Evolutionary conservation across 2,797 vertebrate species (phyloP), one percentile per base, ranked within the genome.

Genomic region (Taeniopygia guttata): DNA sequence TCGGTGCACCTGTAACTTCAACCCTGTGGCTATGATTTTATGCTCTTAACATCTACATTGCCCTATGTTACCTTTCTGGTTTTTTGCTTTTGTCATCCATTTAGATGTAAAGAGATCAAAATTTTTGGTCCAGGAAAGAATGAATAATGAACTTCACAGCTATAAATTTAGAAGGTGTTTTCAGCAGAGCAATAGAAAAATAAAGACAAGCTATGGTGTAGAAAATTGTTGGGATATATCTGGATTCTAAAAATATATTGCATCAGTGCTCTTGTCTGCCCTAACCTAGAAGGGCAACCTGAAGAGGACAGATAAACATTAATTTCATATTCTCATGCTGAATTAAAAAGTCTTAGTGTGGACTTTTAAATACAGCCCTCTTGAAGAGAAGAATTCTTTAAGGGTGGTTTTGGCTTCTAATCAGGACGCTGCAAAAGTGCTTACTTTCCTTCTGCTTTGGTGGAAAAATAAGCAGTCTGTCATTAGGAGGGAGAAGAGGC

Each of bases 251-350:
- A 87, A 96, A 89, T 82, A 63, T 1, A 6, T 81, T 72, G 13
- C 32, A 29, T 66, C 55, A 72, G 25, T 84, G 36, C 46, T 90
- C 73, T 54, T 85, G 49, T 46, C 40, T 85, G n/a, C 26, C 43
- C 43, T 89, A 58, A n/a, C 21, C 3, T 68, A n/a, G 58, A 80
- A 95, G 75, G 51, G 40, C 78, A 77, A 12, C 46, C 68, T 95
- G 90, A 84, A 34, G 58, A 66, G 73, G 43, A 38, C 25, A 89
- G 84, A 93, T 92, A 87, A 96, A 75, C 62, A 70, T 42, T 52
- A 5, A 32, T 73, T 90, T 90, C 4, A 1, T 89, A 60, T 67
- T 82, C 42, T 72, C 6, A 8, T 52, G 60, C 30, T 45, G 78
- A 80, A 60, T 80, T 77, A 63, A 25, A 48, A 55, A 64, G 27